Base-by-base conservation (phyloP, 2,113 vertebrate genomes). In the Ciconia maguari region DNA sequence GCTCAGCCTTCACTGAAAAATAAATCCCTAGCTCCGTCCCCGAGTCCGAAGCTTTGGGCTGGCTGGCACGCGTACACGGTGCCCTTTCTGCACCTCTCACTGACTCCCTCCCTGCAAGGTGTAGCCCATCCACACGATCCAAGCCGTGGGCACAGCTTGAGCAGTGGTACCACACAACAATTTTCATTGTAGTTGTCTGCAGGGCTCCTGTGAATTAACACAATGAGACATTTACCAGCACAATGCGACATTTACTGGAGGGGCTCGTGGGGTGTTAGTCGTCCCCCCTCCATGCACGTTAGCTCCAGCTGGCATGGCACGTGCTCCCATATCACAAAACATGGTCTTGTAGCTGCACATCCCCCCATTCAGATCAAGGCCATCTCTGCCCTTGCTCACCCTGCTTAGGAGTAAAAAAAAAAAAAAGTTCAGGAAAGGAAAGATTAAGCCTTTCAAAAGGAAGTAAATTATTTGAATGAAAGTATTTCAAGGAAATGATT, bases 251-350 rank as follows among this genome's bases (percentile, higher is more conserved):
- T 91, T 95, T 71, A 76, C 65, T 69, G 91, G n/a, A 44, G 78
- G 87, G 91, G 69, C 81, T 27, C 2, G 2, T 49, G 79, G 93
- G 49, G 83, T 52, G 84, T 29, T 68, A 29, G 55, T 29, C 0
- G 4, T 87, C 6, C 51, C 75, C 75, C 24, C 66, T 87, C 41
- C 36, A 3, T 0, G n/a, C 84, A 48, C 30, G 66, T 72, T 91
- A 21, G 70, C 91, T 65, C 87, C 96, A 95, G 95, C 94, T 96
- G 94, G 91, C 57, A 2, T 48, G 91, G 61, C 95, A 93, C 84
- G 52, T 93, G 95, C 36, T 93, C 44, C 70, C 1, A 0, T 18
- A 2, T 64, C 93, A 65, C 84, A 82, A 64, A 91, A 91, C 49
- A 29, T 0, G 0, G 41, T 15, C 84, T 52, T 64, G 74, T 30